phyloP scores from a whole-genome alignment of 2,113 vertebrate species.

The Proteles cristata region DNA sequence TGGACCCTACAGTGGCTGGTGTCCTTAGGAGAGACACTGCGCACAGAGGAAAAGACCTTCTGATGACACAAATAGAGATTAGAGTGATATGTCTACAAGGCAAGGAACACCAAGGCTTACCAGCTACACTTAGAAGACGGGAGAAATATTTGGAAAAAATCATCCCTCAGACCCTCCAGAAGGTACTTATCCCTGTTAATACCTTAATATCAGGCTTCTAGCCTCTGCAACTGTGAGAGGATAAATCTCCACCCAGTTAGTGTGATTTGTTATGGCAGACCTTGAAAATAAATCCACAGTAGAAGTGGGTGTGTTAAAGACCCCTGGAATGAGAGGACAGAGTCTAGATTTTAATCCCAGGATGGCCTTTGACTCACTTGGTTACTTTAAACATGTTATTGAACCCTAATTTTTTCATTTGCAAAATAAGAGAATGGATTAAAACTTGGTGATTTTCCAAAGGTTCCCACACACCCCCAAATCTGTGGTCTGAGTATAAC shows the following conservation, averaged over 20 bases:
- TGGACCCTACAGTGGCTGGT: neutral
- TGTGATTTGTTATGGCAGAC: too few relatives aligned
- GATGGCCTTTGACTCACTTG: neutral
- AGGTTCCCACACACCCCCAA: neutral
- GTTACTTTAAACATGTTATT: neutral
- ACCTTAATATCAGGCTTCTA: neutral
- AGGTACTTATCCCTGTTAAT: fast-evolving
- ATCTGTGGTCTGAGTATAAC: neutral
- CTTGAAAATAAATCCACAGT: neutral
- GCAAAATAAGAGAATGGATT: neutral
- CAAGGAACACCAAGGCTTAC: too few relatives aligned
- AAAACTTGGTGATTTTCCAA: neutral
- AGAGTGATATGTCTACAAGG: neutral
- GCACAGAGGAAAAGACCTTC: neutral
- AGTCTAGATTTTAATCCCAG: neutral
- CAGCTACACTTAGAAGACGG: neutral
- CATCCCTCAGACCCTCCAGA: neutral
- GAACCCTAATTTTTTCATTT: neutral
- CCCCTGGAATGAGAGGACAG: neutral
- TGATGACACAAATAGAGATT: neutral
- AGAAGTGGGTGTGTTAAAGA: neutral
- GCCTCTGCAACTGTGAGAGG: neutral
- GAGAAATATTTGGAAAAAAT: neutral
- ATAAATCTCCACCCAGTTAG: neutral
- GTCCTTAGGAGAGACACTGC: neutral